Evolutionary conservation across 2,797 vertebrate genomes (phyloP).

Genomic region (Sebastolobus altivelis): DNA sequence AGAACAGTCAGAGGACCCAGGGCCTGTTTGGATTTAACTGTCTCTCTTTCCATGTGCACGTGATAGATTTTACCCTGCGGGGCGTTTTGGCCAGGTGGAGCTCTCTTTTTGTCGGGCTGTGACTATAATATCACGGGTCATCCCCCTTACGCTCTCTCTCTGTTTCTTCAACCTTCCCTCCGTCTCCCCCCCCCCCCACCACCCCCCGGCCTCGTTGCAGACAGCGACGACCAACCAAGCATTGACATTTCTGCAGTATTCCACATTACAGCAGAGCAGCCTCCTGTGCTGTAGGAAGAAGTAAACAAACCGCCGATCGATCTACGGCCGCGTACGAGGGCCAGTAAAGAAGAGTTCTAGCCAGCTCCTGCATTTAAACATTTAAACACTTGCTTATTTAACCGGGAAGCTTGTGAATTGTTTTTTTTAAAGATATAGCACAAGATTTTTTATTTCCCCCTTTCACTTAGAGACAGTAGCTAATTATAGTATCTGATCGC

Average conservation of each 20-base stretch:
- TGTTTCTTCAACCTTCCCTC: background rate
- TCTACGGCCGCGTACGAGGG: slow-evolving; percentile 22
- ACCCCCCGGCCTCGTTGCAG: slow-evolving; percentile 32
- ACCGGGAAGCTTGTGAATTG: background rate
- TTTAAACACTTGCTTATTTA: slow-evolving; percentile 16
- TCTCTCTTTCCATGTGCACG: slow-evolving; percentile 49
- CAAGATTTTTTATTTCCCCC: background rate
- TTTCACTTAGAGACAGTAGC: background rate
- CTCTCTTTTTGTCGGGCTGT: slow-evolving; percentile 33
- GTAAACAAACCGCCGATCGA: slow-evolving; percentile 66
- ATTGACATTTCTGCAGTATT: slow-evolving; percentile 71
- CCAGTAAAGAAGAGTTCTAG: slow-evolving; percentile 34
- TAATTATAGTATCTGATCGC: background rate
- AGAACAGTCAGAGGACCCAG: slow-evolving; percentile 53
- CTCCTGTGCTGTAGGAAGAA: slow-evolving; percentile 43
- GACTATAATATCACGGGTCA: slow-evolving; percentile 28
- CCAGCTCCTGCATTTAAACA: slow-evolving; percentile 26
- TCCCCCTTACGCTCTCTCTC: background rate
- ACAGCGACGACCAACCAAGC: slow-evolving; percentile 45
- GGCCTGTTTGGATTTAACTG: slow-evolving; percentile 58
- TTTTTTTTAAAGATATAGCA: background rate
- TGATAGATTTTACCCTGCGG: slow-evolving; percentile 54
- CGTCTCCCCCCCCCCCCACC: background rate
- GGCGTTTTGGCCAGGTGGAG: slow-evolving; percentile 58
- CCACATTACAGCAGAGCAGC: slow-evolving; percentile 52